These are phyloP conservation scores for Alethe diademata DNA, from an alignment of 2,113 vertebrate species.

Conservation along the genomic window DNA sequence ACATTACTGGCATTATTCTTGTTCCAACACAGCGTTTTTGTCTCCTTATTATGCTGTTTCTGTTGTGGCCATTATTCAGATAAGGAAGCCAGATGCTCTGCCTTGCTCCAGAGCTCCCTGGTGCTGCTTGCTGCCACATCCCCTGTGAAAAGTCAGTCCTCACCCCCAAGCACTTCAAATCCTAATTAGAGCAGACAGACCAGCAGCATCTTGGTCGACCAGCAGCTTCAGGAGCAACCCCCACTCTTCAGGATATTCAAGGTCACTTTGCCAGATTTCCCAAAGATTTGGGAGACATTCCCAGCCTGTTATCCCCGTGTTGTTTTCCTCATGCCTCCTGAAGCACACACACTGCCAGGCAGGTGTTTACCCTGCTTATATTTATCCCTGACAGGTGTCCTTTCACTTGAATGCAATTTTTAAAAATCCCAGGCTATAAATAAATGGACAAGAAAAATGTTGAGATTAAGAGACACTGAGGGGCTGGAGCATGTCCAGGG, in stretches of 20 bases:
- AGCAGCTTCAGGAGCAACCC: neutral
- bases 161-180: neutral
- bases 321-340: neutral
- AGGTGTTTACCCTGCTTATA: neutral
- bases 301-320: neutral
- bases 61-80: neutral
- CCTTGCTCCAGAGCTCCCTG: neutral
- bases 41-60: neutral
- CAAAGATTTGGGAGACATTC: neutral
- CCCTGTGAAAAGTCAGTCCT: neutral
- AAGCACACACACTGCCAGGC: neutral
- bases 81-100: slow-evolving; percentile 24
- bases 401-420: neutral
- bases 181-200: slow-evolving; percentile 25
- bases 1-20: neutral
- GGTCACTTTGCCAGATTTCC: neutral
- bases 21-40: neutral
- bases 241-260: neutral
- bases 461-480: neutral
- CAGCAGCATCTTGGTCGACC: neutral
- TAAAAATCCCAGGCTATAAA: neutral
- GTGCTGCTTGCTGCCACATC: neutral
- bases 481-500: fast-evolving
- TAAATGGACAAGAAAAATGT: neutral
- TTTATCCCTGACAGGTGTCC: neutral